phyloP scores from a whole-genome alignment of 2,888 invertebrate species.

The Netelia melanura region DNA sequence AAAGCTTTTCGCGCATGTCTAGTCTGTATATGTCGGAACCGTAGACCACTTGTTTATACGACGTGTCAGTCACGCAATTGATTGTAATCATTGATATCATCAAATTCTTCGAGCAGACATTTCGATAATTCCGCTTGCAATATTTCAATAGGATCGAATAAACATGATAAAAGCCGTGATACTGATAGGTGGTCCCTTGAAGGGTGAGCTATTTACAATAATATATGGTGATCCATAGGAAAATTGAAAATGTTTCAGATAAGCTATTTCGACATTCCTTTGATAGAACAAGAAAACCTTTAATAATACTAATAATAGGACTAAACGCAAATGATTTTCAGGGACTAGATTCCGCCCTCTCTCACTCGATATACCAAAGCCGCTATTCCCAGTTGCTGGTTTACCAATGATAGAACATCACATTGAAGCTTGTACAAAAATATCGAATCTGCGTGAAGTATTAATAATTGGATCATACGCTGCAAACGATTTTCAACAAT shows the following conservation, averaged over 20 bases:
- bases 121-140: not conserved
- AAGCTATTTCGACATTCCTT: not conserved
- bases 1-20: conserved; percentile 11
- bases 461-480: conserved; percentile 97
- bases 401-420: conserved; percentile 98
- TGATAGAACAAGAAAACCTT: too few species aligned
- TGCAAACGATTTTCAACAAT: conserved; percentile 92
- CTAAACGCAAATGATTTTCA: conserved; percentile 82
- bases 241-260: conserved; percentile 4
- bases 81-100: conserved; percentile 35
- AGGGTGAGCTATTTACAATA: conserved; percentile 88
- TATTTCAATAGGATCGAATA: not conserved
- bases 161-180: conserved; percentile 94
- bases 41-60: conserved; percentile 10
- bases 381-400: conserved; percentile 98
- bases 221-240: conserved; percentile 8
- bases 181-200: conserved; percentile 96
- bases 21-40: not conserved
- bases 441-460: conserved; percentile 94
- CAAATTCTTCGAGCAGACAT: not conserved
- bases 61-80: conserved; percentile 51
- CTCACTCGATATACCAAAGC: conserved; percentile 98
- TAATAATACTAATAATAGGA: too few species aligned
- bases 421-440: conserved; percentile 95
- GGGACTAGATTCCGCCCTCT: conserved; percentile 98